These are phyloP conservation scores for Trogon surrucura DNA, from an alignment of 2,113 vertebrate species.

Conservation along the genomic window DNA sequence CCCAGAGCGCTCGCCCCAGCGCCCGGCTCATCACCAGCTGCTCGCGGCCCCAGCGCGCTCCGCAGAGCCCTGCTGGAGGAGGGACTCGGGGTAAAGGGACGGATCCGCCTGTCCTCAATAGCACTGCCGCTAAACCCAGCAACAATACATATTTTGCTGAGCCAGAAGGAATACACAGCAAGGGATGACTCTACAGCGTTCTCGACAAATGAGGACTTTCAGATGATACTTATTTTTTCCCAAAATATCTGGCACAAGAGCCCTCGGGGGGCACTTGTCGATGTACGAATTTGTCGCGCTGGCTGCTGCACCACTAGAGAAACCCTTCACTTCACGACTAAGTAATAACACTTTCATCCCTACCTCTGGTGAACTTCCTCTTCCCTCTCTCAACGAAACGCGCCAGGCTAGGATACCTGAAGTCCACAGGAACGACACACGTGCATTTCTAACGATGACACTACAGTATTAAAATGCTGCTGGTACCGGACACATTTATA, in stretches of 20 bases:
- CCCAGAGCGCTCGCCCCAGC: background rate
- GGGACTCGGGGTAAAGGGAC: background rate
- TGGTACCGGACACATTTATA: background rate
- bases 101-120: background rate
- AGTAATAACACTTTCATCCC: background rate
- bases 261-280: background rate
- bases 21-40: background rate
- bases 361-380: background rate
- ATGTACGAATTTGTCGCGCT: background rate
- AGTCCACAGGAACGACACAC: background rate
- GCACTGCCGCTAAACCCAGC: background rate
- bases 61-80: background rate
- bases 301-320: background rate
- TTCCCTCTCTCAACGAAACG: background rate
- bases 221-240: background rate
- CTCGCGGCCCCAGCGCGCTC: background rate
- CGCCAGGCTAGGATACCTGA: background rate
- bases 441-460: background rate
- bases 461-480: background rate
- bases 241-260: background rate
- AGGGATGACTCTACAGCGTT: background rate
- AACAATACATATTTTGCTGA: background rate
- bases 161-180: background rate
- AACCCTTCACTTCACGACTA: background rate
- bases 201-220: background rate